These are phyloP conservation scores for Polyommatus icarus DNA, from an alignment of 2,888 invertebrate species.

Conservation along the genomic window DNA sequence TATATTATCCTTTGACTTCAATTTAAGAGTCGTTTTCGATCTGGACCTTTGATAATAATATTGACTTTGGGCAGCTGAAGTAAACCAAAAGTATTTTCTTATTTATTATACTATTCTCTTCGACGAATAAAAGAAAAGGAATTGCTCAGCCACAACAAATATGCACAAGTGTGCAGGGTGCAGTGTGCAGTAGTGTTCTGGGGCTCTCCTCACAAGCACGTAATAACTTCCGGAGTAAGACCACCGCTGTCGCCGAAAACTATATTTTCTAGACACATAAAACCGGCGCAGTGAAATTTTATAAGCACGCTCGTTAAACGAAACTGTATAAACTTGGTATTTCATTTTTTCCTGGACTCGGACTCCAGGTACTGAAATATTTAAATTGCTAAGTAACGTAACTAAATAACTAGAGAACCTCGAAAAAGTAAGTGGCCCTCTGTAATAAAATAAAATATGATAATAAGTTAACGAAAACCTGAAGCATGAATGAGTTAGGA, in stretches of 20 bases:
- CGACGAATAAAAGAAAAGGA: neutral
- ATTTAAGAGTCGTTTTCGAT: neutral
- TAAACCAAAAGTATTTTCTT: neutral
- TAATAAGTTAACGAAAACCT: neutral
- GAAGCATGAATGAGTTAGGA: neutral
- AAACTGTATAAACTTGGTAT: constrained; percentile 11
- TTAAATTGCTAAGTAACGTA: neutral
- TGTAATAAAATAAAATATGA: neutral
- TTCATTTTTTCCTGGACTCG: neutral
- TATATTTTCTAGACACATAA: constrained; percentile 11
- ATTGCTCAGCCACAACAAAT: constrained; percentile 1
- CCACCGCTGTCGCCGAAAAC: constrained; percentile 22
- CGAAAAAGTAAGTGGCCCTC: neutral
- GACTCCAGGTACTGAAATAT: neutral
- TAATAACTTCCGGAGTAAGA: constrained; percentile 33
- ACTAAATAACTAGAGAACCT: constrained; percentile 3
- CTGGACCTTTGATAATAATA: neutral
- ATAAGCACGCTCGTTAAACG: constrained; percentile 16
- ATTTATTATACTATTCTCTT: no score
- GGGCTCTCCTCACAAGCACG: constrained; percentile 28
- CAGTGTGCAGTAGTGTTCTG: constrained; percentile 12
- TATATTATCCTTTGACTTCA: neutral
- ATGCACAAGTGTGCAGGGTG: constrained; percentile 13
- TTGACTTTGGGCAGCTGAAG: neutral
- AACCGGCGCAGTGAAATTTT: constrained; percentile 20